Base-by-base conservation (phyloP, 2,888 invertebrate species). In the Acrocyrtus sp. region DNA sequence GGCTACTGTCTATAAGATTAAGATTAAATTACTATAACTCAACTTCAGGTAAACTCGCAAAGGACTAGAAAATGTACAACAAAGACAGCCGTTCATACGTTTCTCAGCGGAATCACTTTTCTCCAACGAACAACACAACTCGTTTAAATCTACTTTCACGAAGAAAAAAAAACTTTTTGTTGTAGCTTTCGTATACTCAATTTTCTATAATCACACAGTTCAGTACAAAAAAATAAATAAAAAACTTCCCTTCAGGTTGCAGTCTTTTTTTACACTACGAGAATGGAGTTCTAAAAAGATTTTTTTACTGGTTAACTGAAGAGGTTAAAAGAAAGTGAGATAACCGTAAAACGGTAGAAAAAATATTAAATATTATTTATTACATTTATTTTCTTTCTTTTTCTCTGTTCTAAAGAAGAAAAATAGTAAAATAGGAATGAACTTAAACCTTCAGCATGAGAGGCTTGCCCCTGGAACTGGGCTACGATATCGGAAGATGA, bases 381-480 rank as follows among this genome's bases (percentile, higher is more conserved):
- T 34, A 8, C 6, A 34, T 34, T 34, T 5, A 34, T 34, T 34
- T 34, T 34, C 45, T 45, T n/a, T 47, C 19, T 21, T n/a, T 51
- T 41, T 54, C 21, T 56, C 21, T 56, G 39, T 39, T 34, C 34
- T 21, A 24, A 48, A 61, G 54, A 45, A 26, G 53, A 61, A 60
- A 29, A 53, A 45, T 43, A 65, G 56, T 22, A 60, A 61, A 61
- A 61, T 41, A 65, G 65, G 65, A 57, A 51, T 57, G 58, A 63
- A 65, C 65, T 58, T 72, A 65, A 72, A 72, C 72, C 72, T 72
- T 68, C 60, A 60, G 63, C 65, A 56, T 45, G 57, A 72, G 72
- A 72, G 72, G 72, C 72, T 72, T 72, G 63, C 58, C 62, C 72
- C 63, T 57, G 72, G 62, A 41, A 39, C 26, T 72, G 15, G 70